A percentile compares a stretch with the other conserved stretches of the same genome.
Conservation (phyloP, 2,888 invertebrate species). For the Peribatodes rhomboidaria region DNA sequence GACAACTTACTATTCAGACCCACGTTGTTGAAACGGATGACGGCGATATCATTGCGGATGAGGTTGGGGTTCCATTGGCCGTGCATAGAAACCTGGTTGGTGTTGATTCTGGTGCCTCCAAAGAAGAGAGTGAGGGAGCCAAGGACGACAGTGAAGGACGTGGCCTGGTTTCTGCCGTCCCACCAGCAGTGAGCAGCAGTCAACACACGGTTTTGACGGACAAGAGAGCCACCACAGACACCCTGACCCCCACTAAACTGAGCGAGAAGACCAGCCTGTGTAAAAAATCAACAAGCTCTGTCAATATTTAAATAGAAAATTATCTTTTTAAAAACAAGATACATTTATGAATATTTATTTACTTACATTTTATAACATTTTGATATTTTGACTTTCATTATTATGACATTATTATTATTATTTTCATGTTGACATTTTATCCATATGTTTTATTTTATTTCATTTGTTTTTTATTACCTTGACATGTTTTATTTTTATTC, state of each 20-base stretch:
- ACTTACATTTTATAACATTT: too few relatives aligned
- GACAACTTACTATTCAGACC: slow-evolving; percentile 47
- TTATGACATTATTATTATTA: too few relatives aligned
- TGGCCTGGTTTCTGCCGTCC: slow-evolving; percentile 63
- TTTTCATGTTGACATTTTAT: too few relatives aligned
- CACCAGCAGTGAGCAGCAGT: slow-evolving; percentile 69
- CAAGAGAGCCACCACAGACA: slow-evolving; percentile 65
- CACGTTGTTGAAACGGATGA: slow-evolving; percentile 42
- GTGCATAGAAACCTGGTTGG: slow-evolving; percentile 59
- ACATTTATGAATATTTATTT: too few relatives aligned
- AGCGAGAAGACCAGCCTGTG: slow-evolving; percentile 57
- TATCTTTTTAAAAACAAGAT: background rate
- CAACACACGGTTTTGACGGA: slow-evolving; percentile 48
- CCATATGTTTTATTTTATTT: too few relatives aligned
- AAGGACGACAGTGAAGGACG: slow-evolving; percentile 60
- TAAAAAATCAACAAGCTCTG: background rate
- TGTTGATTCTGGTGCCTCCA: slow-evolving; percentile 61
- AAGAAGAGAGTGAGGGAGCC: slow-evolving; percentile 62
- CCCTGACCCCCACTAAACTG: slow-evolving; percentile 39
- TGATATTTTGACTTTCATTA: too few relatives aligned
- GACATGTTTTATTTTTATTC: too few relatives aligned
- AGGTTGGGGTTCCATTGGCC: slow-evolving; percentile 55
- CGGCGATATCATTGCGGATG: slow-evolving; percentile 64
- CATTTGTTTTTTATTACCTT: too few relatives aligned
- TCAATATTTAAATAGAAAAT: too few relatives aligned